These are phyloP conservation scores for Malthinus seriepunctatus DNA, from an alignment of 2,888 invertebrate genomes.

Conservation along the genomic window DNA sequence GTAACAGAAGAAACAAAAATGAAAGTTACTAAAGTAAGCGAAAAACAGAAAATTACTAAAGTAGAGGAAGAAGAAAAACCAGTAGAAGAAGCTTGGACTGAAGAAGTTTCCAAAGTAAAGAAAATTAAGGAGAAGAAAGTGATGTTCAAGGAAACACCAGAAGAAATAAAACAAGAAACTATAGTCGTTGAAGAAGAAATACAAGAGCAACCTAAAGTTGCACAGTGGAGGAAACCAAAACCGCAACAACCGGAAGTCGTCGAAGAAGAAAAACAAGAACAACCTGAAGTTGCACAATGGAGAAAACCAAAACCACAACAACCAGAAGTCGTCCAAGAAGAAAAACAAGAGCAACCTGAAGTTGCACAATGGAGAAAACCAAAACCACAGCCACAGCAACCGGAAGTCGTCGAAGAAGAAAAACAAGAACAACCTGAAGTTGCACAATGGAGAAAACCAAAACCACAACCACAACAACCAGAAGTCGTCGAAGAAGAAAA, in stretches of 20 bases:
- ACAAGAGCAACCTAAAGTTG: not conserved
- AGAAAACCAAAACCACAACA: slow-evolving; percentile 58
- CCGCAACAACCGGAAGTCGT: not conserved
- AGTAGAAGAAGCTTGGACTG: no score
- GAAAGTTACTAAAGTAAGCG: slow-evolving; percentile 27
- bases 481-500: slow-evolving; percentile 15
- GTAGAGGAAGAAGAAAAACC: no score
- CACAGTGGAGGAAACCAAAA: no score
- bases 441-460: no score
- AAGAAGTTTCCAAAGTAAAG: no score
- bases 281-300: slow-evolving; percentile 49
- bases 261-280: slow-evolving; percentile 37
- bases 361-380: not conserved
- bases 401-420: no score
- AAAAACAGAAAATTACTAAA: no score
- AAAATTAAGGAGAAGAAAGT: no score
- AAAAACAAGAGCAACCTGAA: slow-evolving; percentile 12
- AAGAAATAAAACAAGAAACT: slow-evolving; percentile 29
- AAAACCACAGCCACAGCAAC: no score
- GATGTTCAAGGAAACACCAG: slow-evolving; percentile 14
- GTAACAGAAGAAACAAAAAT: slow-evolving; percentile 35
- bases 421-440: no score
- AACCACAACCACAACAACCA: slow-evolving; percentile 29
- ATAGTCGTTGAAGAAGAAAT: not conserved
- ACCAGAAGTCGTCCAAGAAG: slow-evolving; percentile 36